A percentile compares a stretch with the other conserved stretches of the same genome.
Evolutionary conservation across 2,113 vertebrate genomes (phyloP).

Genomic region (Colaptes auratus): DNA sequence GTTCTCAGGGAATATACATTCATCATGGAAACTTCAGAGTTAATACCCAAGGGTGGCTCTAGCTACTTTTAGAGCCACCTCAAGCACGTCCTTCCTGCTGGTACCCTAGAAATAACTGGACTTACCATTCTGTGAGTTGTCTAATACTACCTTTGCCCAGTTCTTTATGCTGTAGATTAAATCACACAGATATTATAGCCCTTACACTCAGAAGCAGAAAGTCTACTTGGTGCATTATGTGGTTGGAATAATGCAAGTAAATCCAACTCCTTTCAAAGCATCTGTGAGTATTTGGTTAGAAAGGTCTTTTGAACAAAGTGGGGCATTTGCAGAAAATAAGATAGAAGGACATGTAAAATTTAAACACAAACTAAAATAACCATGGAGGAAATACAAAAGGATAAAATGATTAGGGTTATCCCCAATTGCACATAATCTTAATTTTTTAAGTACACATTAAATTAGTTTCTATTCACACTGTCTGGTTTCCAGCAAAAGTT

Average conservation of each 20-base stretch:
- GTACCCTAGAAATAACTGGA: background rate
- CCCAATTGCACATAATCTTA: background rate
- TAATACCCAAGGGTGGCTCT: background rate
- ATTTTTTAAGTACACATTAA: background rate
- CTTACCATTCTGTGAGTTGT: background rate
- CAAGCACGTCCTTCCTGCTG: background rate
- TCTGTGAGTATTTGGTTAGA: background rate
- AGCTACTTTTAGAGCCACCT: background rate
- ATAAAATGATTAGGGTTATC: background rate
- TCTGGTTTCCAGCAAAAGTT: background rate
- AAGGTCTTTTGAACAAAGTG: background rate
- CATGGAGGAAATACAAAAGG: background rate
- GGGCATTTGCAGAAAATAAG: background rate
- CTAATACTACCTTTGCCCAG: background rate
- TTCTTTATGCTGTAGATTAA: background rate
- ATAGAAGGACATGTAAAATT: background rate
- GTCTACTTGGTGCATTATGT: background rate
- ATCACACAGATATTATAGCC: background rate
- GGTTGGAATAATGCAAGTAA: background rate
- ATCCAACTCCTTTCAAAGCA: background rate
- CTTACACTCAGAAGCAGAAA: background rate
- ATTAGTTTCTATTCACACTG: background rate
- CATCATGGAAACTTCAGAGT: background rate
- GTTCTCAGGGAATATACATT: background rate
- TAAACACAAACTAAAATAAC: background rate